Base-by-base conservation (phyloP, 2,888 invertebrate genomes). In the Drosophila putrida region DNA sequence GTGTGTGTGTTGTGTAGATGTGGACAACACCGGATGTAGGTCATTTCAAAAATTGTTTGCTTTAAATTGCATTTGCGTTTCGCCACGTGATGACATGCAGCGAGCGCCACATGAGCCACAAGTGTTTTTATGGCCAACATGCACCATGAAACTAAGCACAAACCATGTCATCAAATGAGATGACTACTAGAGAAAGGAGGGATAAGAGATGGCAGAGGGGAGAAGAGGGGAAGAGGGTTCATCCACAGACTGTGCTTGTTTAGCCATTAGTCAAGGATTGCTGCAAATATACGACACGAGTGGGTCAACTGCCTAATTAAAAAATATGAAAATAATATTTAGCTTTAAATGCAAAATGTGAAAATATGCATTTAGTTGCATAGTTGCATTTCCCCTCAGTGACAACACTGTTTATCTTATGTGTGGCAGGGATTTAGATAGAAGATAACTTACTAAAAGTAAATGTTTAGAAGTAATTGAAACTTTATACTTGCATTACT, bases 1-100 rank as follows among this genome's bases (percentile, higher is more conserved):
- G 60, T 59, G 58, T 63, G 60, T 55, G 70, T 58, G 47, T 71
- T 63, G 57, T 53, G 70, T 58, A 47, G 66, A 58, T 60, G 57
- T 70, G 82, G 66, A 73, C 73, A 74, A 64, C 65, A 72, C 71
- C 87, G 88, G 88, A 86, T 88, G 89, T 88, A 80, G 90, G 86
- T 86, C 86, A 89, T 88, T 89, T 83, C 80, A 80, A 78, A 86
- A 89, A 89, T 76, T 78, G 83, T 89, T 86, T 88, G 88, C 87
- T 79, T 88, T 89, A 88, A 86, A 86, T 86, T 89, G 86, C 86
- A 88, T 84, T 88, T 88, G 78, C 83, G 68, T 83, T 66, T 53
- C 80, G 71, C 80, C 83, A 62, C 83, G 68, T 71, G 84, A 83
- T 84, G 84, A 75, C 84, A 86, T 82, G 82, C 65, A 67, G 62